phyloP scores from a whole-genome alignment of 1,140 invertebrate genomes.

The Microplitis mediator region DNA sequence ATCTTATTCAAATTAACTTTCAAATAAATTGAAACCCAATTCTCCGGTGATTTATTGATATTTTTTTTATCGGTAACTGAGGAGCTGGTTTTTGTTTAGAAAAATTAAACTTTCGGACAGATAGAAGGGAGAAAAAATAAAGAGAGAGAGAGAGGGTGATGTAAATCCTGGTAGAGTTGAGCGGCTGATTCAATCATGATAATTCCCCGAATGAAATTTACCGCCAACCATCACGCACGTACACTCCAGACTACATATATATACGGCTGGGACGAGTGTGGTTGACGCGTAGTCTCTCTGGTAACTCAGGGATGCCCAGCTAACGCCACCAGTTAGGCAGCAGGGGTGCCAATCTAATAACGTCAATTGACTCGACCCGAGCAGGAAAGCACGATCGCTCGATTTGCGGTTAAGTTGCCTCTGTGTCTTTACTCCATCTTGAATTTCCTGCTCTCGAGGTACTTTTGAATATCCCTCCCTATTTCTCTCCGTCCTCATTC shows the following conservation, averaged over 20 bases:
- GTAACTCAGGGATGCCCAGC: slow-evolving; percentile 44
- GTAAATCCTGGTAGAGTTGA: slow-evolving; percentile 38
- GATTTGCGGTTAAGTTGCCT: slow-evolving; percentile 50
- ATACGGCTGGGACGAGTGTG: not conserved
- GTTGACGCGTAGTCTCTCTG: slow-evolving; percentile 21
- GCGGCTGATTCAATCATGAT: slow-evolving; percentile 62
- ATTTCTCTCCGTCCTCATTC: too few species aligned
- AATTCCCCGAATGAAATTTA: slow-evolving; percentile 64
- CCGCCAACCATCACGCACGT: slow-evolving; percentile 59
- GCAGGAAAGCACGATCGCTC: slow-evolving; percentile 48
- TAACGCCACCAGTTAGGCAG: not conserved
- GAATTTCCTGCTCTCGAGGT: not conserved
- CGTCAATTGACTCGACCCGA: slow-evolving; percentile 57
- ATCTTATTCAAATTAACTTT: too few species aligned
- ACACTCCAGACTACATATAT: slow-evolving; percentile 31
- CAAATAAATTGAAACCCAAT: too few species aligned
- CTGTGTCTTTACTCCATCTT: slow-evolving; percentile 9
- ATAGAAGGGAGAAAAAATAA: not conserved
- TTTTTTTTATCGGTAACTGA: too few species aligned
- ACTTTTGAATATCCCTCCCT: too few species aligned
- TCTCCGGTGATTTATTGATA: too few species aligned
- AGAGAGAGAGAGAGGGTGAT: slow-evolving; percentile 7
- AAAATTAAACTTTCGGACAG: not conserved
- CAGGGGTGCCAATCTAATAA: slow-evolving; percentile 62
- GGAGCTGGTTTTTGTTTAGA: not conserved